phyloP scores from a whole-genome alignment of 2,888 invertebrate species.

The Clostera curtula region DNA sequence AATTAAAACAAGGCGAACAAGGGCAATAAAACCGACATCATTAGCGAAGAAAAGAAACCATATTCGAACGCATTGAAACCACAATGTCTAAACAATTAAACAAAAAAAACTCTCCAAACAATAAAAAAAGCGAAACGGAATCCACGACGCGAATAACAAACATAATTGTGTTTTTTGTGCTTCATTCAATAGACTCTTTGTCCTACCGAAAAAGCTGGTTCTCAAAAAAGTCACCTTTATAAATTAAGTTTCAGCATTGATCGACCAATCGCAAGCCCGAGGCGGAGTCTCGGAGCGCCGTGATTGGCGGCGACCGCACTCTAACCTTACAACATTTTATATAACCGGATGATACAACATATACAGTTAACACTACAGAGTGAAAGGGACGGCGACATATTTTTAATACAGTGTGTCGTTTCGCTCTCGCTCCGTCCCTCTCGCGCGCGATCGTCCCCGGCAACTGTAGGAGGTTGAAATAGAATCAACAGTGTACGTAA shows the following conservation, averaged over 20 bases:
- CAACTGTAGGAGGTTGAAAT: conserved; percentile 54
- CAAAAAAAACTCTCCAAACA: conserved; percentile 38
- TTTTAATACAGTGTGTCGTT: conserved; percentile 64
- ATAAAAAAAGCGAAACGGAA: conserved; percentile 49
- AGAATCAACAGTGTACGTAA: conserved; percentile 68
- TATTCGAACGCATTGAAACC: conserved; percentile 23
- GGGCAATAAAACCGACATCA: conserved; percentile 35
- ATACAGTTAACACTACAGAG: conserved; percentile 68
- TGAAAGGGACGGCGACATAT: conserved; percentile 47
- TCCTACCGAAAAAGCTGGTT: conserved; percentile 54
- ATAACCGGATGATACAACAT: conserved; percentile 74
- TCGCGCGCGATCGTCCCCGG: conserved; percentile 32
- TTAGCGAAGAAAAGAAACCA: conserved; percentile 29
- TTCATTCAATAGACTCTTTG: conserved; percentile 64
- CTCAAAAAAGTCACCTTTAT: conserved; percentile 73
- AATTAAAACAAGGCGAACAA: conserved; percentile 19
- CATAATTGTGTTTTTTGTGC: conserved; percentile 71
- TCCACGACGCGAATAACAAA: conserved; percentile 64
- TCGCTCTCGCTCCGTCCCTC: conserved; percentile 46
- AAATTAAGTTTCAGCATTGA: conserved; percentile 67
- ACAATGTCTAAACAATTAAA: conserved; percentile 46
- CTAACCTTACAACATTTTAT: conserved; percentile 70
- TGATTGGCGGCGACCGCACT: conserved; percentile 47
- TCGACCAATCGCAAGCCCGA: conserved; percentile 47
- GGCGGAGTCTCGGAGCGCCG: conserved; percentile 39